Conservation (phyloP, 2,113 vertebrate genomes). For the Phylloscopus whistleri region DNA sequence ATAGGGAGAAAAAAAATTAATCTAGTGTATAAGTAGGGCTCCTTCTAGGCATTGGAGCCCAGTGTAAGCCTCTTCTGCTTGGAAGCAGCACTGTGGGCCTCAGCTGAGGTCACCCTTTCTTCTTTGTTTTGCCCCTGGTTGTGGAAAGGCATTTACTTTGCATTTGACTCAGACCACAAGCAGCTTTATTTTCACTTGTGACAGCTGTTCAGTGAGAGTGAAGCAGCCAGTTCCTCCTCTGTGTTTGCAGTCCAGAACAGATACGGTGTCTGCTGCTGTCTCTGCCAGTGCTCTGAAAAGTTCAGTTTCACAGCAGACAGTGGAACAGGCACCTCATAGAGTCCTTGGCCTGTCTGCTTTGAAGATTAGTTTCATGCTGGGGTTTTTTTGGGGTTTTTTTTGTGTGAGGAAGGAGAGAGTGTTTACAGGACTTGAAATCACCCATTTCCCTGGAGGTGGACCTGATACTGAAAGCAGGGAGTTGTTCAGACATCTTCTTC, state of each 20-base stretch:
- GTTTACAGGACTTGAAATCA: neutral
- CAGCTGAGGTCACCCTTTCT: neutral
- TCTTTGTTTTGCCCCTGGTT: neutral
- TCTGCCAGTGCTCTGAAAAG: neutral
- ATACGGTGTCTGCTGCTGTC: neutral
- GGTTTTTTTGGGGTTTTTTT: neutral
- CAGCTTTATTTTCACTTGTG: conserved; percentile 45
- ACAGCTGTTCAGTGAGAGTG: conserved; percentile 22
- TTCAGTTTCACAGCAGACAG: neutral
- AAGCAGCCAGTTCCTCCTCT: conserved; percentile 1
- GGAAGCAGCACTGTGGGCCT: neutral
- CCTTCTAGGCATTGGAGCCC: neutral
- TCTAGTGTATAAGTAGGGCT: neutral
- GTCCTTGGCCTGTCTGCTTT: neutral
- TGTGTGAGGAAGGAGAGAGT: neutral
- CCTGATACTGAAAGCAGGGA: neutral
- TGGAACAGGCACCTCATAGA: neutral
- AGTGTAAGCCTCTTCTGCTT: neutral
- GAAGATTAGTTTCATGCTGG: neutral
- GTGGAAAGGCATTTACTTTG: neutral
- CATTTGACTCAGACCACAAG: conserved; percentile 10
- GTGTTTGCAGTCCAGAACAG: neutral
- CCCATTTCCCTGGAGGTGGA: neutral
- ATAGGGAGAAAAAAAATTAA: neutral
- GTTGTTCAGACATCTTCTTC: neutral